A percentile compares a stretch with the other conserved stretches of the same genome.
These are phyloP conservation scores for Carettochelys insculpta DNA, from an alignment of 2,113 vertebrate species.

Conservation along the genomic window DNA sequence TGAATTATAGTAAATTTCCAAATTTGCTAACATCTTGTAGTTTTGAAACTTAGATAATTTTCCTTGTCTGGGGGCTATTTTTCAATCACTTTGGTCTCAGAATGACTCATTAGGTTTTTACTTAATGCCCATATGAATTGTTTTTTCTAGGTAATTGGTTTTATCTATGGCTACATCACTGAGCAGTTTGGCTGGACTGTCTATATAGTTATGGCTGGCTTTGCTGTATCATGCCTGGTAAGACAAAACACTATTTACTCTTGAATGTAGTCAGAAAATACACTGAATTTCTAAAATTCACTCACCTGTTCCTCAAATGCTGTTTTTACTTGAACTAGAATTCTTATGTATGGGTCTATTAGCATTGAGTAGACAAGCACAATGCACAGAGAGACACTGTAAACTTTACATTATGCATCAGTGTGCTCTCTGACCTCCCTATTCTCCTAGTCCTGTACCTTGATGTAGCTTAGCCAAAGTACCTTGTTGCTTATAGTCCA, in stretches of 20 bases:
- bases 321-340: not conserved
- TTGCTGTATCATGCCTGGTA: slow-evolving; percentile 93
- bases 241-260: slow-evolving; percentile 54
- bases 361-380: not conserved
- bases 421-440: not conserved
- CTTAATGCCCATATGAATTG: not conserved
- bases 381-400: not conserved
- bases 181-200: slow-evolving; percentile 98
- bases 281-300: not conserved
- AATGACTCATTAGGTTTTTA: not conserved
- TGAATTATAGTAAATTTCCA: not conserved
- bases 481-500: not conserved
- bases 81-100: not conserved
- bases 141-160: slow-evolving; percentile 88
- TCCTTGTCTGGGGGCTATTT: not conserved
- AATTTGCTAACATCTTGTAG: not conserved
- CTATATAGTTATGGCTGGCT: slow-evolving; percentile 93
- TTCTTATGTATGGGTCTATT: not conserved
- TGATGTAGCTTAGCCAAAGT: not conserved
- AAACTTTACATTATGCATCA: not conserved
- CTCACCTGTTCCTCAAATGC: not conserved
- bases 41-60: not conserved
- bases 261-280: not conserved
- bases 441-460: not conserved
- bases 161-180: slow-evolving; percentile 89